Base-by-base conservation (phyloP, 2,113 vertebrate genomes). In the Pholis gunnellus region DNA sequence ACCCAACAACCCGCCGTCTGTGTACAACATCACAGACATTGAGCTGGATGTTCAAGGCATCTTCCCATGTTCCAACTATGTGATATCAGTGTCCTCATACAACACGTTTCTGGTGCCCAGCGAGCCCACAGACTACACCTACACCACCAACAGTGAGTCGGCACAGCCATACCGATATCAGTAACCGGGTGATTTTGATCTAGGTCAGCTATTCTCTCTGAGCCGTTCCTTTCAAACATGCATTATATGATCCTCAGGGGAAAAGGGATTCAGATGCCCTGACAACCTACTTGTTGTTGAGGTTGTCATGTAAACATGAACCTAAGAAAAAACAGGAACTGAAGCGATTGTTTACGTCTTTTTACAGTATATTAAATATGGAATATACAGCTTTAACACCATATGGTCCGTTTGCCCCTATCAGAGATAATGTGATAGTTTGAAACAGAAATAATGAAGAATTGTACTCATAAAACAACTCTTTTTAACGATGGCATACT, bases 71-170 rank as follows among this genome's bases (percentile, higher is more conserved):
- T 87, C 94, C 59, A 78, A 87, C n/a, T 96, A 95, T 81, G 72
- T 85, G 64, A 94, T 96, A 89, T 87, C 86, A 15, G 84, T 96
- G 40, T 92, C 86, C 36, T 96, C 95, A 31, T 63, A 87, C 72
- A 96, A 89, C 89, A 78, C 4, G 25, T 95, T 96, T 78, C 74
- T 95, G 81, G 27, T 83, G 25, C 83, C 77, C 40, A 94, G 96
- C 89, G 95, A 96, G 73, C 36, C 94, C 59, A 92, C 34, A 1
- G 8, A 85, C 50, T 42, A 87, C 76, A 86, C 25, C 0, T 94
- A 93, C 83, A 88, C 87, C 60, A 94, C 94, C 78, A 95, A 95
- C 88, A 91, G 96, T 96, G 91, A 96, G 95, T 94, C 44, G 0
- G 36, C 66, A 74, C 56, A 74, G 78, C 59, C 82, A 89, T 72